A percentile compares a stretch with the other conserved stretches of the same genome.
These are phyloP conservation scores for Shinisaurus crocodilurus DNA, from an alignment of 2,113 vertebrate genomes.

Conservation along the genomic window DNA sequence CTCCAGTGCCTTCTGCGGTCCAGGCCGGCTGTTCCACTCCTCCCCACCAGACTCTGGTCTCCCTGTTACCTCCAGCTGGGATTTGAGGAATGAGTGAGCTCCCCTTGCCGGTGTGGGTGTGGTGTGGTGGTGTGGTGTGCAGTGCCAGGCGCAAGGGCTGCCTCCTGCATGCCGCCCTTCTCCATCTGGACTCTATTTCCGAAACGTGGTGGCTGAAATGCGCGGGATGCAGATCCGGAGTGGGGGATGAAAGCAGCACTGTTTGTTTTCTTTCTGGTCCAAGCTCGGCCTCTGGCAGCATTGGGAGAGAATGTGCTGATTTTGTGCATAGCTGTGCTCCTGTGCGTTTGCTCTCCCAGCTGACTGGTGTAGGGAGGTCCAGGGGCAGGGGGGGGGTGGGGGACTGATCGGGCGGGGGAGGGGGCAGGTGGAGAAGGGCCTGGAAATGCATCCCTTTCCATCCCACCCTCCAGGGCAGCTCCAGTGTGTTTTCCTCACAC, in stretches of 20 bases:
- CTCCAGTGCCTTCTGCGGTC: neutral
- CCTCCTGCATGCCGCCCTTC: conserved; percentile 1
- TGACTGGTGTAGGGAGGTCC: neutral
- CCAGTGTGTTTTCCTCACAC: neutral
- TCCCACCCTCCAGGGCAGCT: neutral
- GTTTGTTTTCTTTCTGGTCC: conserved; percentile 42
- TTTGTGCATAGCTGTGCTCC: conserved; percentile 36
- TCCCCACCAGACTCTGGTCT: neutral
- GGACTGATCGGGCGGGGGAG: neutral
- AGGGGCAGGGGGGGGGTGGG: neutral
- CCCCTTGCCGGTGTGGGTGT: conserved; percentile 18
- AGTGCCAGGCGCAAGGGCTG: conserved; percentile 14
- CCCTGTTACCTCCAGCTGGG: neutral
- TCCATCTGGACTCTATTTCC: conserved; percentile 67
- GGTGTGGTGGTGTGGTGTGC: neutral
- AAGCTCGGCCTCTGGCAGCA: conserved; percentile 47
- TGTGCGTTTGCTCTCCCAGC: too few relatives aligned
- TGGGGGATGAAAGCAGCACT: neutral
- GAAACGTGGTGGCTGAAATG: conserved; percentile 54
- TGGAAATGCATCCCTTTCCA: neutral
- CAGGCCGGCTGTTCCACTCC: neutral
- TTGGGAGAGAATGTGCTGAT: conserved; percentile 54
- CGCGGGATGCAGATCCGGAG: conserved; percentile 49
- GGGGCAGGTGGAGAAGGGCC: neutral
- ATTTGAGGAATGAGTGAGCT: conserved; percentile 52